Percentiles rank a stretch among this genome's conserved stretches.
These are phyloP conservation scores for Aselliscus stoliczkanus DNA, from an alignment of 2,797 vertebrate species.

Conservation along the genomic window DNA sequence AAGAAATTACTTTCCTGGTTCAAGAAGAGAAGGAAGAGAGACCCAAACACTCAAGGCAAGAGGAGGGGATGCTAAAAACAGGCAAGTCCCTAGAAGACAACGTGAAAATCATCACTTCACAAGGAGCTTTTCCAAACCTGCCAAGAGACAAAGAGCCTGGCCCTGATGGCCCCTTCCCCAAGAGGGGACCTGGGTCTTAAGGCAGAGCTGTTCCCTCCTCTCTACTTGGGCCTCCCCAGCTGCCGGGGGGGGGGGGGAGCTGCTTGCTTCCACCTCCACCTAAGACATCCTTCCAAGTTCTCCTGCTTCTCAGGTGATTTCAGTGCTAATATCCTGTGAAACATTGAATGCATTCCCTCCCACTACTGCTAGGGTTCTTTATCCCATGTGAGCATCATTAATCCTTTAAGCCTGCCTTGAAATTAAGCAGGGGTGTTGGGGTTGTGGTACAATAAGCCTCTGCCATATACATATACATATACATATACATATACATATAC, in stretches of 20 bases:
- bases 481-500: too few species aligned
- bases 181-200: not conserved
- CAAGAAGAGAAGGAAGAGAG: not conserved
- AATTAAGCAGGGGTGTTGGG: not conserved
- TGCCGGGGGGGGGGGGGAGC: accelerated
- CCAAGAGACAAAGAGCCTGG: not conserved
- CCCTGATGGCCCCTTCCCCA: not conserved
- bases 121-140: not conserved
- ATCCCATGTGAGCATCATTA: not conserved
- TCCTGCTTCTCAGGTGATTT: not conserved
- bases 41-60: not conserved
- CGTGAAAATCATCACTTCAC: not conserved
- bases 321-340: not conserved
- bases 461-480: not conserved
- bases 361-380: not conserved
- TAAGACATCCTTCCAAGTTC: not conserved
- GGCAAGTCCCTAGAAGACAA: not conserved
- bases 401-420: not conserved
- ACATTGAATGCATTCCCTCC: not conserved
- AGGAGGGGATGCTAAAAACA: not conserved
- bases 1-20: not conserved
- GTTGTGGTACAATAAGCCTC: not conserved
- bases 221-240: not conserved
- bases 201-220: not conserved
- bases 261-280: too few species aligned